phyloP scores from a whole-genome alignment of 2,797 vertebrate species.

The Dallia pectoralis region DNA sequence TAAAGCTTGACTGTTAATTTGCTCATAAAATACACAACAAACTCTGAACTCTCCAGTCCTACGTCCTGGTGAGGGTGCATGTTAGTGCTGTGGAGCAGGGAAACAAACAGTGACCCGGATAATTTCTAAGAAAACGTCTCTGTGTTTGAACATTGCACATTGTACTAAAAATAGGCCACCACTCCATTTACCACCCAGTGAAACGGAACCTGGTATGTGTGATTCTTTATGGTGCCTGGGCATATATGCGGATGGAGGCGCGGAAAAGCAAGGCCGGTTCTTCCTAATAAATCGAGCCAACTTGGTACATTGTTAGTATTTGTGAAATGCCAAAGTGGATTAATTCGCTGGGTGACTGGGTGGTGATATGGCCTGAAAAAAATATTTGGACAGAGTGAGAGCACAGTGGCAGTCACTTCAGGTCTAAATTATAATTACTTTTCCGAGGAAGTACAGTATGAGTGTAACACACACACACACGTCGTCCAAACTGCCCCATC shows the following conservation, averaged over 20 bases:
- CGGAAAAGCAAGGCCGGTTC: conserved; percentile 3
- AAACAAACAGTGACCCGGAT: too few species aligned
- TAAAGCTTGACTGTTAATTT: background rate
- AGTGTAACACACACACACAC: background rate
- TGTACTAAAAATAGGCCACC: background rate
- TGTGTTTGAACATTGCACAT: background rate
- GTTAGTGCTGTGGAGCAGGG: background rate
- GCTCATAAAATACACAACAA: background rate
- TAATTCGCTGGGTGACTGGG: conserved; percentile 42
- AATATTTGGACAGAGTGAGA: conserved; percentile 24
- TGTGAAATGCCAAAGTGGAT: conserved; percentile 74
- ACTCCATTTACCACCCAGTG: background rate
- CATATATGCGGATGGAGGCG: conserved; percentile 5
- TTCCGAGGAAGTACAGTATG: conserved; percentile 41
- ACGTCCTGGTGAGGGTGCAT: background rate
- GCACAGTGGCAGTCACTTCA: conserved; percentile 8
- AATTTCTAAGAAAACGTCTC: background rate
- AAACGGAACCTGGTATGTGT: background rate
- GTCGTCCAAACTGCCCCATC: background rate
- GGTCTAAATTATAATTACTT: conserved; percentile 18
- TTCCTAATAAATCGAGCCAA: conserved; percentile 7
- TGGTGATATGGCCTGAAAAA: conserved; percentile 22
- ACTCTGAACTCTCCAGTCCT: background rate
- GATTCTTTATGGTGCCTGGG: background rate
- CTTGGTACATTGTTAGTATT: conserved; percentile 41